A percentile compares a stretch with the other conserved stretches of the same genome.
Evolutionary conservation across 2,113 vertebrate species (phyloP).

Genomic region (Archocentrus centrarchus): DNA sequence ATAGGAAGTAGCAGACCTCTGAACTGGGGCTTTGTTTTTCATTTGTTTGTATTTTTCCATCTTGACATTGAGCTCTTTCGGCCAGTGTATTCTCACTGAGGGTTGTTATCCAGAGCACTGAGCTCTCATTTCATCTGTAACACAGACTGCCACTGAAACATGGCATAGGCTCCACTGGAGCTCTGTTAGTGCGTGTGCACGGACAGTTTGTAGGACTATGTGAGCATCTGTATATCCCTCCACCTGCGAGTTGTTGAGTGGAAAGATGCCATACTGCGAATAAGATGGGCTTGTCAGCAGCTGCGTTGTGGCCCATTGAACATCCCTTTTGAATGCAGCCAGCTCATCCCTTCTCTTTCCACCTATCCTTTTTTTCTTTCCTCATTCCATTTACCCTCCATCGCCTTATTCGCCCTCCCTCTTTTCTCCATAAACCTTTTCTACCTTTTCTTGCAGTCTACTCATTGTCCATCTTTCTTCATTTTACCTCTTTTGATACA

Average conservation of each 20-base stretch:
- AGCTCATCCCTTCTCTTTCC: slow-evolving; percentile 47
- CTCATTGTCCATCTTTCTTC: background rate
- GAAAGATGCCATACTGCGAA: slow-evolving; percentile 59
- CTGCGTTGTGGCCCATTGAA: slow-evolving; percentile 60
- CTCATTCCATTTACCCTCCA: slow-evolving; percentile 13
- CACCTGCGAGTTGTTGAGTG: slow-evolving; percentile 59
- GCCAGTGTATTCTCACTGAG: slow-evolving; percentile 18
- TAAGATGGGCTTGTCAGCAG: slow-evolving; percentile 60
- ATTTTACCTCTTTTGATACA: background rate
- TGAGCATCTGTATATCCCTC: slow-evolving; percentile 24
- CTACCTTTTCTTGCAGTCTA: background rate
- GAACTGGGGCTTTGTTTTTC: background rate
- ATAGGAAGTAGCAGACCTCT: background rate
- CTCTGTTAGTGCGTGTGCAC: background rate
- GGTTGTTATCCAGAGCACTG: slow-evolving; percentile 22
- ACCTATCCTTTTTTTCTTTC: slow-evolving; percentile 37
- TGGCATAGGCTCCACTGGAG: background rate
- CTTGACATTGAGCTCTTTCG: slow-evolving; percentile 23
- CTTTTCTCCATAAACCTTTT: slow-evolving; percentile 19
- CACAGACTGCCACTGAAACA: slow-evolving; percentile 7
- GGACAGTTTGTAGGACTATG: slow-evolving; percentile 12
- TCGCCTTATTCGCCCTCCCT: background rate
- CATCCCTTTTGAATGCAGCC: slow-evolving; percentile 26
- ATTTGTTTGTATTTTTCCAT: background rate
- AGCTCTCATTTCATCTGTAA: slow-evolving; percentile 9